A percentile compares a stretch with the other conserved stretches of the same genome.
Conservation (phyloP, 2,113 vertebrate genomes). For the Protomyctophum bolini region DNA sequence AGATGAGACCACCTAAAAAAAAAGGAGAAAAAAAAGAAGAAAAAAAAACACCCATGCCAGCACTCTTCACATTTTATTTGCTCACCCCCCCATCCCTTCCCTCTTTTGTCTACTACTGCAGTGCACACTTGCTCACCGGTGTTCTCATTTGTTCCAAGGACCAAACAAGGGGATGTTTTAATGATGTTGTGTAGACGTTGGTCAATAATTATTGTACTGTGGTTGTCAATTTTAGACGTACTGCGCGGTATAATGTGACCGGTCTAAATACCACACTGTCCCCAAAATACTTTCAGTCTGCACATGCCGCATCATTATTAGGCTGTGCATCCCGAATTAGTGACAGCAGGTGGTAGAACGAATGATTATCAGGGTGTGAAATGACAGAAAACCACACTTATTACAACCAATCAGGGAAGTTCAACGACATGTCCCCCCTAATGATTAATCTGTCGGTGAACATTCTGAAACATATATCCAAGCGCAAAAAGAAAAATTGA, state of each 20-base stretch:
- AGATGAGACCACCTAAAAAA: constrained; percentile 27
- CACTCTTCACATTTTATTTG: constrained; percentile 55
- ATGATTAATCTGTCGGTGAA: constrained; percentile 26
- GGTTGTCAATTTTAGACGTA: constrained; percentile 3
- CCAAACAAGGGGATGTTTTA: constrained; percentile 28
- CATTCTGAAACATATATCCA: constrained; percentile 1
- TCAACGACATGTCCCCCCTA: constrained; percentile 20
- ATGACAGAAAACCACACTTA: constrained; percentile 40
- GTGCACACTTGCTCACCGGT: constrained; percentile 32
- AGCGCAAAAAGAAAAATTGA: background rate
- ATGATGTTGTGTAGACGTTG: constrained; percentile 14
- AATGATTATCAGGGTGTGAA: constrained; percentile 26
- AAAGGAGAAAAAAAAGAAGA: background rate
- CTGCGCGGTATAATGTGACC: background rate
- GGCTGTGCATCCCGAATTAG: constrained; percentile 15
- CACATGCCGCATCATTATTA: constrained; percentile 10
- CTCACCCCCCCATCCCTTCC: no score
- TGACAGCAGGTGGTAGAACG: background rate
- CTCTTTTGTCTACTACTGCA: constrained; percentile 37
- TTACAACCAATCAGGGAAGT: constrained; percentile 37
- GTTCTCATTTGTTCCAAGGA: constrained; percentile 25
- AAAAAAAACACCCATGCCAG: constrained; percentile 67
- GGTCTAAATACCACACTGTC: background rate
- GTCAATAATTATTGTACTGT: background rate
- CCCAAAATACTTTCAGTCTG: background rate